Percentiles rank a stretch among this genome's conserved stretches.
Conservation (phyloP, 2,888 invertebrate genomes). For the Cephus pulcher region DNA sequence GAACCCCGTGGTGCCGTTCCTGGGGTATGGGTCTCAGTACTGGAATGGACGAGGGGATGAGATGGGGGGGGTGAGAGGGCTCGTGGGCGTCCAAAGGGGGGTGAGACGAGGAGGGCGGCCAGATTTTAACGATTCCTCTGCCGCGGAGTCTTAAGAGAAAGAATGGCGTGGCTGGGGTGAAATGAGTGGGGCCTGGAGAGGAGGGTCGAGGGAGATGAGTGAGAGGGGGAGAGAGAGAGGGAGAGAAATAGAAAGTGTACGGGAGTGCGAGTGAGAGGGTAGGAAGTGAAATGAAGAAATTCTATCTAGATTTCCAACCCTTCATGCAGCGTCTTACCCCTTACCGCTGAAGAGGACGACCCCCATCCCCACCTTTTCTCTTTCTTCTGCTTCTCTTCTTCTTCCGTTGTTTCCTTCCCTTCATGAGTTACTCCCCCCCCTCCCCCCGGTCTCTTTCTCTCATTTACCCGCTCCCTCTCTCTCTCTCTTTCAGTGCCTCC, state of each 20-base stretch:
- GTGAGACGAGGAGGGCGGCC: constrained; percentile 58
- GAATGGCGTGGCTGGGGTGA: constrained; percentile 62
- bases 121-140: constrained; percentile 68
- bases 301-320: constrained; percentile 73
- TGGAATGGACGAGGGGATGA: constrained; percentile 24
- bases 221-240: constrained; percentile 14
- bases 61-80: constrained; percentile 22
- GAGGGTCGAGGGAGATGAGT: constrained; percentile 20
- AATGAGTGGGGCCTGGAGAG: constrained; percentile 56
- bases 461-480: constrained; percentile 21
- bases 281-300: constrained; percentile 73
- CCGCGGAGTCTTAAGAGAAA: constrained; percentile 67
- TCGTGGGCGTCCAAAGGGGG: constrained; percentile 13
- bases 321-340: constrained; percentile 65
- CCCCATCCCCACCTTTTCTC: constrained; percentile 38
- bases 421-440: constrained; percentile 26
- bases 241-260: constrained; percentile 24
- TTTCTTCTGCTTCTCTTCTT: constrained; percentile 37
- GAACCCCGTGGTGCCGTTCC: background rate
- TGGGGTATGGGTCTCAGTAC: background rate
- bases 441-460: constrained; percentile 13
- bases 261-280: constrained; percentile 46
- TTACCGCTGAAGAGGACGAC: constrained; percentile 27
- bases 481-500: constrained; percentile 14
- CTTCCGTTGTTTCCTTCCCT: constrained; percentile 32